Conservation (phyloP, 2,113 vertebrate species). For the Emberiza fucata region DNA sequence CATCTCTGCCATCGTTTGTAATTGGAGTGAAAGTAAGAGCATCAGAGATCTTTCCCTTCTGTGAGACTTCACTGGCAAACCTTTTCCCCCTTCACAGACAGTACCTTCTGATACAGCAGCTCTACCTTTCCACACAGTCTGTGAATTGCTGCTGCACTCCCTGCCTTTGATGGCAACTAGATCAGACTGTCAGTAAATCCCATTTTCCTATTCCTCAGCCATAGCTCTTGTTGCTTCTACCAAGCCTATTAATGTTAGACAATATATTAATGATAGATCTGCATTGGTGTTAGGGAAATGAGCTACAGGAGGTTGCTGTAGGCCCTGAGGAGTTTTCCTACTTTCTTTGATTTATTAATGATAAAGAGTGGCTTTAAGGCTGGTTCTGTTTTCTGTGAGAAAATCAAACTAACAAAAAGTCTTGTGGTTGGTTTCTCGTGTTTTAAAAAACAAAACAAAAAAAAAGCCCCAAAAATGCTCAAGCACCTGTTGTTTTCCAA, state of each 20-base stretch:
- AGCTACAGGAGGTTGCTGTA: slow-evolving; percentile 34
- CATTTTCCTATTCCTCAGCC: neutral
- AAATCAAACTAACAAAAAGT: neutral
- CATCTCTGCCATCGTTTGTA: neutral
- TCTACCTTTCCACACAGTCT: neutral
- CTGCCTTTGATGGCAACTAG: neutral
- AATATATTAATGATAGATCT: neutral
- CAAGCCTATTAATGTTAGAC: neutral
- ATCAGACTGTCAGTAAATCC: neutral
- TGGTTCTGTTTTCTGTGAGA: slow-evolving; percentile 2
- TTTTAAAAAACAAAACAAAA: neutral
- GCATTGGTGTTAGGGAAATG: slow-evolving; percentile 5
- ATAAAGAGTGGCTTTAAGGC: slow-evolving; percentile 31
- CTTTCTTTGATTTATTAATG: slow-evolving; percentile 51
- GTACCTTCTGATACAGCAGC: neutral
- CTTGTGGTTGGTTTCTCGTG: neutral
- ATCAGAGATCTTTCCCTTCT: neutral
- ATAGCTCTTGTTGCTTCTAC: neutral
- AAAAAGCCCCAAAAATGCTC: neutral
- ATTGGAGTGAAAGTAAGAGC: neutral
- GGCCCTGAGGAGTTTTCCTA: slow-evolving; percentile 18
- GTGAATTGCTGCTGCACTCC: neutral
- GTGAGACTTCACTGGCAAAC: neutral
- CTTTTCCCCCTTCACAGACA: neutral
- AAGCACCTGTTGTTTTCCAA: neutral